Conservation (phyloP, 2,113 vertebrate species). For the Kobus ellipsiprymnus region DNA sequence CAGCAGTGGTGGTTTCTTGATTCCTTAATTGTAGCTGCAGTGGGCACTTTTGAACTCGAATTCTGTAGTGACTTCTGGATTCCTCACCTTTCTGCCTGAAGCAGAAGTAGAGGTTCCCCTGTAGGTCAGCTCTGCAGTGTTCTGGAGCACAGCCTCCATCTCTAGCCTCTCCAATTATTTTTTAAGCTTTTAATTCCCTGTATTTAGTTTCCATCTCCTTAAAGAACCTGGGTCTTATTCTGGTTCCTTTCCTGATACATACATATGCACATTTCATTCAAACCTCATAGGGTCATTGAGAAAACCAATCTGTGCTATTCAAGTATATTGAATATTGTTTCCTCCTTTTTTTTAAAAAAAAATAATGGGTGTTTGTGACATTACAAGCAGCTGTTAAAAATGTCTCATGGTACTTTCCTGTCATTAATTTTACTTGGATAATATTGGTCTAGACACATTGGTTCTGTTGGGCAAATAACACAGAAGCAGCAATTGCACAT, state of each 20-base stretch:
- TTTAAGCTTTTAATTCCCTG: constrained; percentile 31
- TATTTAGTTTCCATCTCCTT: constrained; percentile 6
- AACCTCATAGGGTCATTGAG: not conserved
- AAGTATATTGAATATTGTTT: not conserved
- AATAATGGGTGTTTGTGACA: not conserved
- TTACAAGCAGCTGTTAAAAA: not conserved
- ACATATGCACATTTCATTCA: not conserved
- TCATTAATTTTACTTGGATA: constrained; percentile 6
- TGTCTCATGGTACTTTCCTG: not conserved
- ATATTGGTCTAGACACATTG: not conserved
- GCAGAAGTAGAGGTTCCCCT: not conserved
- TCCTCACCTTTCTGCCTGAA: not conserved
- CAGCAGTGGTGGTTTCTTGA: not conserved
- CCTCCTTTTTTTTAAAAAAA: not conserved
- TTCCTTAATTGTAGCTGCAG: not conserved
- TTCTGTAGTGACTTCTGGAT: not conserved
- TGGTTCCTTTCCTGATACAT: not conserved
- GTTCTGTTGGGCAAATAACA: not conserved
- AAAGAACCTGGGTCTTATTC: constrained; percentile 34
- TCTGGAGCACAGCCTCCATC: not conserved
- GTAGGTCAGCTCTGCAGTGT: not conserved
- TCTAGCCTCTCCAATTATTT: constrained; percentile 6
- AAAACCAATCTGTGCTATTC: not conserved
- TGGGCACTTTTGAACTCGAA: not conserved
- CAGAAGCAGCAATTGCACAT: not conserved